phyloP scores from a whole-genome alignment of 2,888 invertebrate species.

The Leptarthrus brevirostris region DNA sequence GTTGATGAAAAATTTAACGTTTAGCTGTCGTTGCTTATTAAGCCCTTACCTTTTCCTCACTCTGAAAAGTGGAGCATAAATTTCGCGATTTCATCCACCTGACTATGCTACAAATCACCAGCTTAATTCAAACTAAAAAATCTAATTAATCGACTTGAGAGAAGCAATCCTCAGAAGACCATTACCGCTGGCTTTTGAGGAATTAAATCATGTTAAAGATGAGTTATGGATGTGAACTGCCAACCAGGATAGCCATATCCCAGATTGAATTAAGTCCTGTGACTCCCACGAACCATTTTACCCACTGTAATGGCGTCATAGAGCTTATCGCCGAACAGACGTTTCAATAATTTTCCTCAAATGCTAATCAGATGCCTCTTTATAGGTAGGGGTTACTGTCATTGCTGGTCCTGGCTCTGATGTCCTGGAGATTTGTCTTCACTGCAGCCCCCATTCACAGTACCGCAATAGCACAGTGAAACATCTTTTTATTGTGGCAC shows the following conservation, averaged over 20 bases:
- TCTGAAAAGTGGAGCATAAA: conserved; percentile 1
- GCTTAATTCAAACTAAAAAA: conserved; percentile 23
- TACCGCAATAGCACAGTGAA: conserved; percentile 48
- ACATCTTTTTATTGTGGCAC: conserved; percentile 52
- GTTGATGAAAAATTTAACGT: too few species aligned
- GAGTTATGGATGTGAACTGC: conserved; percentile 30
- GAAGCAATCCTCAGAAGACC: not conserved
- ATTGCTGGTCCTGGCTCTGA: not conserved
- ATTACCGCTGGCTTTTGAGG: conserved; percentile 25
- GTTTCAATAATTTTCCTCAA: conserved; percentile 47
- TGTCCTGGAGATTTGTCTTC: not conserved
- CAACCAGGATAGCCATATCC: conserved; percentile 10
- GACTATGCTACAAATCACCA: conserved; percentile 41
- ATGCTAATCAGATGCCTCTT: conserved; percentile 48
- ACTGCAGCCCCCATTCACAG: conserved; percentile 9
- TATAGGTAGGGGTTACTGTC: not conserved
- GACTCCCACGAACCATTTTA: not conserved
- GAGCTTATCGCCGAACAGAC: conserved; percentile 37
- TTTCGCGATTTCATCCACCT: conserved; percentile 7
- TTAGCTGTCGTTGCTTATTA: too few species aligned
- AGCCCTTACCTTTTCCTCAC: not conserved
- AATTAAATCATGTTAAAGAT: conserved; percentile 44
- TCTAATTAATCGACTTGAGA: conserved; percentile 42
- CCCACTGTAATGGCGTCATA: conserved; percentile 32
- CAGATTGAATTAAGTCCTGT: conserved; percentile 14